These are phyloP conservation scores for Semicossyphus pulcher DNA, from an alignment of 2,113 vertebrate species.

Conservation along the genomic window DNA sequence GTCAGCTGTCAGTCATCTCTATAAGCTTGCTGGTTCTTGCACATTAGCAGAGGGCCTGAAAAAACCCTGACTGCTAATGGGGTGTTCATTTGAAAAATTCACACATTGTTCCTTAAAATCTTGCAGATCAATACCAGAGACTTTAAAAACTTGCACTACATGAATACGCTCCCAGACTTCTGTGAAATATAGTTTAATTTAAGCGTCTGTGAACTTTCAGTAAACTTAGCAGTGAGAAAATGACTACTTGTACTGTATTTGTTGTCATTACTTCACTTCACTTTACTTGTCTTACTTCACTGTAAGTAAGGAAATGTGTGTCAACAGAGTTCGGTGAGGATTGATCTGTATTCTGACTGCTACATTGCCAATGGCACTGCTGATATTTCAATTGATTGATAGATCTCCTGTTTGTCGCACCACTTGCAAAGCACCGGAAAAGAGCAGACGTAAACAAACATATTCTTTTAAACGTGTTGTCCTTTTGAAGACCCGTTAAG, in stretches of 20 bases:
- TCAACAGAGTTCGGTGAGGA: too few relatives aligned
- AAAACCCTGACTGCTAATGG: neutral
- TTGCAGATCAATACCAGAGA: neutral
- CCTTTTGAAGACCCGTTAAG: too few relatives aligned
- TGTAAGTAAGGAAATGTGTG: too few relatives aligned
- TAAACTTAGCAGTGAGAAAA: neutral
- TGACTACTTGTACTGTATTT: neutral
- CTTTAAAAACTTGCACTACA: neutral
- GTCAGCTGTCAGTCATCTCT: conserved; percentile 73
- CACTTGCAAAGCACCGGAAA: too few relatives aligned
- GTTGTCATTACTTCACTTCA: too few relatives aligned
- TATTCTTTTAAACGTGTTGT: too few relatives aligned
- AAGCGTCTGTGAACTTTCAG: neutral
- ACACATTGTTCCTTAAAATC: neutral
- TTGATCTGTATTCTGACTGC: too few relatives aligned
- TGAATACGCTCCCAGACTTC: neutral
- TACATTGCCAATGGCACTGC: too few relatives aligned
- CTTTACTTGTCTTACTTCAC: too few relatives aligned
- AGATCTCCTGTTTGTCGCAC: too few relatives aligned
- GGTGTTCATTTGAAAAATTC: conserved; percentile 3
- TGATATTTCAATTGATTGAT: too few relatives aligned
- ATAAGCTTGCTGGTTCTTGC: conserved; percentile 3
- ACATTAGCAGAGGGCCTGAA: conserved; percentile 8
- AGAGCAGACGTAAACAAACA: too few relatives aligned
- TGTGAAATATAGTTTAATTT: neutral